A percentile compares a stretch with the other conserved stretches of the same genome.
Evolutionary conservation across 2,888 invertebrate species (phyloP).

Genomic region (Drosophila flavopinicola): DNA sequence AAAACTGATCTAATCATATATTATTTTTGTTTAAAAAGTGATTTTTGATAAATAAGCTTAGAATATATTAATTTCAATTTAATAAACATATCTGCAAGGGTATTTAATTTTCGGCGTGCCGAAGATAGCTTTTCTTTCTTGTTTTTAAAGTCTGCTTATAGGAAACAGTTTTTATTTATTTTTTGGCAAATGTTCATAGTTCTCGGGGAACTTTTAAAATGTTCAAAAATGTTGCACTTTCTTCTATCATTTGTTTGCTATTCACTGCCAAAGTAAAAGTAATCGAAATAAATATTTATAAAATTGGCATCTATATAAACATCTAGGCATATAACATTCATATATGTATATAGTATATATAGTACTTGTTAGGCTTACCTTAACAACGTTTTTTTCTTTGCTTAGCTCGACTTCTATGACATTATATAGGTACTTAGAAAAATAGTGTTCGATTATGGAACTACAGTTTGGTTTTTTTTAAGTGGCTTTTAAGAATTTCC

Average conservation of each 20-base stretch:
- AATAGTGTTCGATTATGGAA: constrained; percentile 59
- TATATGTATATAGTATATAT: constrained; percentile 18
- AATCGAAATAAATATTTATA: constrained; percentile 49
- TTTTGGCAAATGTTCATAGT: constrained; percentile 35
- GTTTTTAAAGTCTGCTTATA: constrained; percentile 15
- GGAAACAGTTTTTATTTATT: constrained; percentile 26
- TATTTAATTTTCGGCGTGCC: constrained; percentile 1
- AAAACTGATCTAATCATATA: too few relatives aligned
- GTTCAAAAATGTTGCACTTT: constrained; percentile 36
- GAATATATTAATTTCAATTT: too few relatives aligned
- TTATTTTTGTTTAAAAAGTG: too few relatives aligned
- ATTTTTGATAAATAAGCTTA: too few relatives aligned
- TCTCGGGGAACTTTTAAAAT: constrained; percentile 19
- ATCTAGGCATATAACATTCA: constrained; percentile 38
- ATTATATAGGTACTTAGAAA: constrained; percentile 58
- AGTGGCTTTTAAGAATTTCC: constrained; percentile 1
- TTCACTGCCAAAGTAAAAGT: constrained; percentile 39
- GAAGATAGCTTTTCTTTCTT: not conserved
- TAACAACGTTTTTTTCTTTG: constrained; percentile 14
- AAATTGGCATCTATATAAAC: constrained; percentile 47
- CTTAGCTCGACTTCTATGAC: constrained; percentile 46
- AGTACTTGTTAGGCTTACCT: constrained; percentile 11
- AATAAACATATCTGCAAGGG: constrained; percentile 10
- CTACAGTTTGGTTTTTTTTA: constrained; percentile 12
- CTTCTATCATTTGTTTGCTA: constrained; percentile 3